Evolutionary conservation across 1,140 invertebrate species (phyloP).

Genomic region (Polypedilum pembai): DNA sequence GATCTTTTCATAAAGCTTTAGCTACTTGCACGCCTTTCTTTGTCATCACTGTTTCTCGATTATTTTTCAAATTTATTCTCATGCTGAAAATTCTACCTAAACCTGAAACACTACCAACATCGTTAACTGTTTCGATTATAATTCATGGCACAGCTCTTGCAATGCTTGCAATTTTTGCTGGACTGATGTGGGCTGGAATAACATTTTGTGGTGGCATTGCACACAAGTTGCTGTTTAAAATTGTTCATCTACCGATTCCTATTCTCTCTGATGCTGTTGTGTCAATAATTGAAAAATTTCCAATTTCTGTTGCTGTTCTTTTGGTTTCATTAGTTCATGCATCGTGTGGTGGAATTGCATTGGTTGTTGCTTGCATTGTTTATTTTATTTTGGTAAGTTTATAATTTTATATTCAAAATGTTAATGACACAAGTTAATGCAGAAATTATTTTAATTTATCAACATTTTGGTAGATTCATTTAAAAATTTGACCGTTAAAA

Average conservation of each 20-base stretch:
- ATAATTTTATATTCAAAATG: too few relatives aligned
- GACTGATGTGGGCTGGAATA: slow-evolving; percentile 27
- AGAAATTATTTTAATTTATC: too few relatives aligned
- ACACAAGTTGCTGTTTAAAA: slow-evolving; percentile 29
- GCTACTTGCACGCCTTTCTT: slow-evolving; percentile 36
- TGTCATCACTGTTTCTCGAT: slow-evolving; percentile 35
- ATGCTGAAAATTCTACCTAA: slow-evolving; percentile 22
- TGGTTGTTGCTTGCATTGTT: slow-evolving; percentile 47
- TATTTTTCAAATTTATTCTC: slow-evolving; percentile 30
- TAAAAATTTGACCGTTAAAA: too few relatives aligned
- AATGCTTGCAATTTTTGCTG: slow-evolving; percentile 1
- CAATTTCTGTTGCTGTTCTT: slow-evolving; percentile 39
- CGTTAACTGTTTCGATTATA: slow-evolving; percentile 30
- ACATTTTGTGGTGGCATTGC: slow-evolving; percentile 29
- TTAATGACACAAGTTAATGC: too few relatives aligned
- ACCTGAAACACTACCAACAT: slow-evolving; percentile 27
- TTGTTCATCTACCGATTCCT: slow-evolving; percentile 29
- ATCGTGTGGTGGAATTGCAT: slow-evolving; percentile 44
- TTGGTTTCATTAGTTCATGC: slow-evolving; percentile 38
- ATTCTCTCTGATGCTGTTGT: slow-evolving; percentile 22
- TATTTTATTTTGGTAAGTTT: slow-evolving; percentile 50
- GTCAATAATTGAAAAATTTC: slow-evolving; percentile 34
- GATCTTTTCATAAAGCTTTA: slow-evolving; percentile 31
- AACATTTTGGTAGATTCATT: too few relatives aligned
- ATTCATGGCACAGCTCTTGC: slow-evolving; percentile 31